phyloP scores from a whole-genome alignment of 2,888 invertebrate species.

The Laspeyria flexula region DNA sequence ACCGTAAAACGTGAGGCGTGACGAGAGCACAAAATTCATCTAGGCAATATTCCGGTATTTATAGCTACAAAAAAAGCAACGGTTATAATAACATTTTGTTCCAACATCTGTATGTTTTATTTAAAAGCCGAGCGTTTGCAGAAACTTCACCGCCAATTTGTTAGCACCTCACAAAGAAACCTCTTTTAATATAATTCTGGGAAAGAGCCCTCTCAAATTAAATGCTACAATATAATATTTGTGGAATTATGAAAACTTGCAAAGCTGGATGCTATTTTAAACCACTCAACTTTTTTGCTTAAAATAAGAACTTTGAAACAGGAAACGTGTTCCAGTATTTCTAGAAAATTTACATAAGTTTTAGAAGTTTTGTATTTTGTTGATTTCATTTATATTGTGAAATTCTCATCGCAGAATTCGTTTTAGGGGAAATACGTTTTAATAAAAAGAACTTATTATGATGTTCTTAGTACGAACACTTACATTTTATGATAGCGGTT shows the following conservation, averaged over 20 bases:
- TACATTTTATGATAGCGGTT: too few species aligned
- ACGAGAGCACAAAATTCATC: too few species aligned
- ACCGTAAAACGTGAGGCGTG: too few species aligned
- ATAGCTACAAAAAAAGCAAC: too few species aligned
- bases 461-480: too few species aligned
- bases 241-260: constrained; percentile 47
- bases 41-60: too few species aligned
- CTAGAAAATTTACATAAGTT: not conserved
- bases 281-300: constrained; percentile 20
- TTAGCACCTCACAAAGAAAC: constrained; percentile 75
- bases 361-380: not conserved
- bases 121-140: constrained; percentile 30
- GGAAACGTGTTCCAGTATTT: constrained; percentile 13
- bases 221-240: constrained; percentile 63
- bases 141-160: constrained; percentile 69
- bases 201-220: constrained; percentile 66
- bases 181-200: constrained; percentile 71
- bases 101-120: constrained; percentile 16
- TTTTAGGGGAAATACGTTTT: too few species aligned
- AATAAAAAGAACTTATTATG: too few species aligned
- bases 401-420: too few species aligned
- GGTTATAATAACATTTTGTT: not conserved
- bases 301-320: constrained; percentile 13
- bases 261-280: constrained; percentile 34
- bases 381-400: too few species aligned